Evolutionary conservation across 2,888 invertebrate species (phyloP), one percentile per base, ranked within the genome.

Genomic region (Agrypnus murinus): DNA sequence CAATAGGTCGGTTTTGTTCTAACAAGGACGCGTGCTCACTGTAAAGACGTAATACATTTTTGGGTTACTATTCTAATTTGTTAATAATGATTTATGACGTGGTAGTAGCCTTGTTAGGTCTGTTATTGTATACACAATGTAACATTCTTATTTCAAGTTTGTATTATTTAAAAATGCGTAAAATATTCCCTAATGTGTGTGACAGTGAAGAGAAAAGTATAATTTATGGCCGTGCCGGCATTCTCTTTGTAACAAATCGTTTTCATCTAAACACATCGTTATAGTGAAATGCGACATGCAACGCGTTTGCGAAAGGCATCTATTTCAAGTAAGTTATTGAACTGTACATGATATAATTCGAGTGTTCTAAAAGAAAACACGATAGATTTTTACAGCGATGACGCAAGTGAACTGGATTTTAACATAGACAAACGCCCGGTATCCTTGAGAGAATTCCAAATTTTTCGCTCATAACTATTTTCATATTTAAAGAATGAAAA

Each of bases 301-400:
- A 55, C 17, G 55, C 14, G 36, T 36, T 36, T 31, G 53, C 36
- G 1, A 36, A 50, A 55, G 36, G 55, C 55, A 55, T 55, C 55
- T 55, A 55, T 55, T 55, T 55, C 55, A 55, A 25, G 55, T 55
- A 7, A 53, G 53, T 53, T 53, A 34, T 53, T 15, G 53, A 53
- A 10, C 53, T 12, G 53, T 48, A 34, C 15, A 53, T 7, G 5
- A 25, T 25, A 15, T 31, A 53, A 32, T 34, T 17, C 9, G 17
- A 55, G 25, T 25, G 5, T 55, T 15, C 15, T 12, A 15, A 15
- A 55, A 34, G 55, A 17, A 36, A 55, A 12, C 25, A 25, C 36
- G 36, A 15, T 17, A 14, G 36, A 32, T 55, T 40, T 55, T 55
- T 36, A 55, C 34, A 38, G 55, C 55, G 19, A 17, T 55, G 55